Evolutionary conservation across 2,888 invertebrate genomes (phyloP).

Genomic region (Hemaris fuciformis): DNA sequence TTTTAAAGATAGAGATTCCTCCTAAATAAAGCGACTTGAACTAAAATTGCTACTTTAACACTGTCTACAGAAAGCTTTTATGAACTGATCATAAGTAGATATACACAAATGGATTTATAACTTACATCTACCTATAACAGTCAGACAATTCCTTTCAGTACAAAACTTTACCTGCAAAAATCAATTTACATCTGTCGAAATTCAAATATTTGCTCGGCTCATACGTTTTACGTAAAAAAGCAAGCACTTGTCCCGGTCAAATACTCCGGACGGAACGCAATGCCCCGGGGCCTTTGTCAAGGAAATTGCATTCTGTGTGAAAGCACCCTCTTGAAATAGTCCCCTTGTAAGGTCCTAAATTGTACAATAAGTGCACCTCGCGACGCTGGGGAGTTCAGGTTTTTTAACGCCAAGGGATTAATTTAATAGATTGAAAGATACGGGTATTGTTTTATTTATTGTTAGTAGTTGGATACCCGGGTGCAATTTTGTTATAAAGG

Average conservation of each 20-base stretch:
- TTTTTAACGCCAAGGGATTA: background rate
- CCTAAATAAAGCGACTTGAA: too few relatives aligned
- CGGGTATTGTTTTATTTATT: too few relatives aligned
- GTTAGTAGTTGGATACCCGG: too few relatives aligned
- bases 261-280: slow-evolving; percentile 41
- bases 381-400: slow-evolving; percentile 25
- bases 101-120: too few relatives aligned
- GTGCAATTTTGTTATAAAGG: too few relatives aligned
- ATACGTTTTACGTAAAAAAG: slow-evolving; percentile 24
- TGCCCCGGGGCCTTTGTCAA: slow-evolving; percentile 58
- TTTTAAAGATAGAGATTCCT: too few relatives aligned
- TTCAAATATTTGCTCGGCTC: slow-evolving; percentile 5
- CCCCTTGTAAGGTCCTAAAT: slow-evolving; percentile 38
- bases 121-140: background rate
- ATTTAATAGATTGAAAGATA: background rate
- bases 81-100: too few relatives aligned
- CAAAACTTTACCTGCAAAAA: background rate
- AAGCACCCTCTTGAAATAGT: slow-evolving; percentile 40
- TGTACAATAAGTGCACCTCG: slow-evolving; percentile 30
- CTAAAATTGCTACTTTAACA: too few relatives aligned
- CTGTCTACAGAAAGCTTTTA: too few relatives aligned
- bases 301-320: slow-evolving; percentile 70
- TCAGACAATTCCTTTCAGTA: background rate
- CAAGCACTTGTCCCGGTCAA: slow-evolving; percentile 48
- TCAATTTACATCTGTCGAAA: background rate